phyloP scores from a whole-genome alignment of 2,888 invertebrate genomes.

The Cephonodes hylas region DNA sequence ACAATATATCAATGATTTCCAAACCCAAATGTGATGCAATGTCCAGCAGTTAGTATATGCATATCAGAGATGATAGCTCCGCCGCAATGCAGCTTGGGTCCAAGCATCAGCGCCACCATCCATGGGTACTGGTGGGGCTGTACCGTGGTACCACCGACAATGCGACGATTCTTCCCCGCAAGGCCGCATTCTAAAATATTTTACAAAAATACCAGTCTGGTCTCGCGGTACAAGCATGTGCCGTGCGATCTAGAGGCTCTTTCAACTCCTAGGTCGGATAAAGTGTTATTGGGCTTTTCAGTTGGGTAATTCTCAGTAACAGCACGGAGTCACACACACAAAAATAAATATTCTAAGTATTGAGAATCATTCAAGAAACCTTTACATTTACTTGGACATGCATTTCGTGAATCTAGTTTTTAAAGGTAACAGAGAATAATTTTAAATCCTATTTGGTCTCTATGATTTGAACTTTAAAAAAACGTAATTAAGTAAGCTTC shows the following conservation, averaged over 20 bases:
- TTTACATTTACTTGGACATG: background rate
- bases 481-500: too few relatives aligned
- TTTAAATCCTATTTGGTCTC: too few relatives aligned
- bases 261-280: too few relatives aligned
- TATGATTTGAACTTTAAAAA: too few relatives aligned
- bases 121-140: slow-evolving; percentile 79
- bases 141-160: slow-evolving; percentile 77
- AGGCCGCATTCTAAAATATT: slow-evolving; percentile 61
- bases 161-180: slow-evolving; percentile 68
- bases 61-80: slow-evolving; percentile 80
- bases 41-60: slow-evolving; percentile 81
- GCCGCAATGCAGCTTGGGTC: slow-evolving; percentile 75
- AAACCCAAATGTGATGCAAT: slow-evolving; percentile 80
- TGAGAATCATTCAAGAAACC: background rate
- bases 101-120: slow-evolving; percentile 76
- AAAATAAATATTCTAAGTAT: too few relatives aligned
- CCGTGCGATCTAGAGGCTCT: too few relatives aligned
- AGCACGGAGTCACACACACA: too few relatives aligned
- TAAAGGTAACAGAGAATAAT: too few relatives aligned
- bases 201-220: background rate
- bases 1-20: too few relatives aligned
- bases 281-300: too few relatives aligned
- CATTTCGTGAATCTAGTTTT: background rate
- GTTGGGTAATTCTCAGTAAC: too few relatives aligned
- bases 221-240: too few relatives aligned